Evolutionary conservation across 2,113 vertebrate species (phyloP).

Genomic region (Xiphophorus couchianus): DNA sequence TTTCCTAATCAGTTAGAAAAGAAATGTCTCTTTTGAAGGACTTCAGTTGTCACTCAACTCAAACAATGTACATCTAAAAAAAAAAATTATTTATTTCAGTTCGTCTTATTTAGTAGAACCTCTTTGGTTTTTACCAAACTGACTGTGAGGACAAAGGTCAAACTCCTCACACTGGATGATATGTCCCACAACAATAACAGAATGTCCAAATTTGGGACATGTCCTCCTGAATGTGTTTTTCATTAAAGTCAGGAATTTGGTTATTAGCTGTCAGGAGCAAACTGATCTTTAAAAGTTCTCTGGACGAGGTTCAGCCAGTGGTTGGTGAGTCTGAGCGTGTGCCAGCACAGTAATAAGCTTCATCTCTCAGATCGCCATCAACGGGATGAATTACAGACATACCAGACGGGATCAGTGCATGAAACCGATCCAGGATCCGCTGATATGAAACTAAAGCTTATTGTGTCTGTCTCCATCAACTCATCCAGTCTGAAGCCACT

Average conservation of each 20-base stretch:
- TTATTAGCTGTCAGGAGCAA: slow-evolving; percentile 29
- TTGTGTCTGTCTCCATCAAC: slow-evolving; percentile 34
- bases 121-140: background rate
- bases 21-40: no score
- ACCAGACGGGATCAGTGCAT: slow-evolving; percentile 61
- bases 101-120: background rate
- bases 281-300: slow-evolving; percentile 30
- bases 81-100: no score
- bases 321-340: slow-evolving; percentile 3
- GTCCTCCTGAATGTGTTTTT: slow-evolving; percentile 2
- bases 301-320: background rate
- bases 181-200: slow-evolving; percentile 9
- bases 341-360: slow-evolving; percentile 45
- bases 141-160: background rate
- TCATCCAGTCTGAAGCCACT: slow-evolving; percentile 15
- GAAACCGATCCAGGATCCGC: slow-evolving; percentile 43
- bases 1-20: no score
- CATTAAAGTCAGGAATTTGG: slow-evolving; percentile 33
- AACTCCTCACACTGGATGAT: background rate
- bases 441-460: slow-evolving; percentile 36
- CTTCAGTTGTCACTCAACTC: no score
- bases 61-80: no score
- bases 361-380: slow-evolving; percentile 48
- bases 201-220: background rate
- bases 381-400: slow-evolving; percentile 55